These are phyloP conservation scores for Pachypeltis micranthus DNA, from an alignment of 1,140 invertebrate species.

Conservation along the genomic window DNA sequence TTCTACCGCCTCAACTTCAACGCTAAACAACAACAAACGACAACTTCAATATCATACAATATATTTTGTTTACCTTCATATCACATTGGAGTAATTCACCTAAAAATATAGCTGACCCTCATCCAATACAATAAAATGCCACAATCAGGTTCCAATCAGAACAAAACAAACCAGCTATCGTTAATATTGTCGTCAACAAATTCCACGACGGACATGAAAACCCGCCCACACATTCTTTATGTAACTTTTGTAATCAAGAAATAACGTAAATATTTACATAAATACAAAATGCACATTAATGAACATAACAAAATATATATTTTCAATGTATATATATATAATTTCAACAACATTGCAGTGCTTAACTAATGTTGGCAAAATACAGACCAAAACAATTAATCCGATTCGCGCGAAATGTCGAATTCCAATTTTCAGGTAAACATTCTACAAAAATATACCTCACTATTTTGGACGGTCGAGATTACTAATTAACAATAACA, in stretches of 20 bases:
- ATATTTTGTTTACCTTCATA: slow-evolving; percentile 31
- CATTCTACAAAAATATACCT: slow-evolving; percentile 2
- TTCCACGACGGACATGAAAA: too few relatives aligned
- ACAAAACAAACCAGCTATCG: too few relatives aligned
- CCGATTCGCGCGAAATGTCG: background rate
- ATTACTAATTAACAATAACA: background rate
- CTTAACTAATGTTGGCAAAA: background rate
- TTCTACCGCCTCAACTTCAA: too few relatives aligned
- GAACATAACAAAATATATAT: background rate
- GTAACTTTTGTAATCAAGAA: background rate
- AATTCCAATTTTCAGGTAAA: background rate
- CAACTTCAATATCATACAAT: too few relatives aligned
- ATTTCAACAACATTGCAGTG: background rate
- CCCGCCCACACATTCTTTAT: too few relatives aligned
- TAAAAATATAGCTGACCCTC: slow-evolving; percentile 12
- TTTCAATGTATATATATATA: background rate
- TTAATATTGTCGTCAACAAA: too few relatives aligned
- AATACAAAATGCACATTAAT: background rate
- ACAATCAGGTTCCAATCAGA: background rate
- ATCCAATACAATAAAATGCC: slow-evolving; percentile 3
- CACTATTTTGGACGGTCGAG: background rate
- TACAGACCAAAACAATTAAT: background rate
- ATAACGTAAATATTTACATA: background rate
- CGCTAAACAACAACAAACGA: too few relatives aligned
- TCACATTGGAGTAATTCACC: slow-evolving; percentile 22